phyloP scores from a whole-genome alignment of 2,113 vertebrate species.

The Atrichornis clamosus region DNA sequence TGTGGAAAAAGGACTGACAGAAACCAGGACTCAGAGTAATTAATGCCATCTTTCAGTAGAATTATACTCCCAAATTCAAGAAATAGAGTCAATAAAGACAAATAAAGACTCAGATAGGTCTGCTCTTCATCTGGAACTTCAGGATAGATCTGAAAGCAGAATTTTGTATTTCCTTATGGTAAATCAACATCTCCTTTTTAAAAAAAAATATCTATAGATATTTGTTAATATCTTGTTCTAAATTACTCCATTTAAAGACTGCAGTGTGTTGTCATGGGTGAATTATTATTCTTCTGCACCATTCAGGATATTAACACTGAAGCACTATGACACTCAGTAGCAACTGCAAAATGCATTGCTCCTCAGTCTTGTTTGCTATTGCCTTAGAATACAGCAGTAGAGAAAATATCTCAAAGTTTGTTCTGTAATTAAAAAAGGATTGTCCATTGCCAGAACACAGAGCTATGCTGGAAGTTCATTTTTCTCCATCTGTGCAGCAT shows the following conservation, averaged over 20 bases:
- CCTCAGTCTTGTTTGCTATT: neutral
- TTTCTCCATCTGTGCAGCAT: constrained; percentile 17
- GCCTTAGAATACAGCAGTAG: neutral
- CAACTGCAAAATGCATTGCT: neutral
- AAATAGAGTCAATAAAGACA: neutral
- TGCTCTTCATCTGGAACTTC: neutral
- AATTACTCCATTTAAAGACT: neutral
- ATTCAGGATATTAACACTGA: neutral
- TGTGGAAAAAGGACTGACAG: neutral
- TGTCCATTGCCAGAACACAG: neutral
- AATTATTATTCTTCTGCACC: neutral
- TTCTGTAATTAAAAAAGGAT: neutral
- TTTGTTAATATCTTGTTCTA: neutral
- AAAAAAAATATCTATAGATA: neutral
- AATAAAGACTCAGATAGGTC: neutral
- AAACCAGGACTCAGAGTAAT: neutral
- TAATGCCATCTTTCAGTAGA: neutral
- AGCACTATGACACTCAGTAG: neutral
- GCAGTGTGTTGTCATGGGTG: neutral
- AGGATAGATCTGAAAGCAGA: neutral
- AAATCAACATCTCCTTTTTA: neutral
- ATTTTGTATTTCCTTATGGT: neutral
- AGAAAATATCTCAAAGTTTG: neutral
- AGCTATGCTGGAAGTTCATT: neutral
- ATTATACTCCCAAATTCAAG: neutral